These are phyloP conservation scores for Nixonia krombeini DNA, from an alignment of 1,140 invertebrate genomes.

Conservation along the genomic window DNA sequence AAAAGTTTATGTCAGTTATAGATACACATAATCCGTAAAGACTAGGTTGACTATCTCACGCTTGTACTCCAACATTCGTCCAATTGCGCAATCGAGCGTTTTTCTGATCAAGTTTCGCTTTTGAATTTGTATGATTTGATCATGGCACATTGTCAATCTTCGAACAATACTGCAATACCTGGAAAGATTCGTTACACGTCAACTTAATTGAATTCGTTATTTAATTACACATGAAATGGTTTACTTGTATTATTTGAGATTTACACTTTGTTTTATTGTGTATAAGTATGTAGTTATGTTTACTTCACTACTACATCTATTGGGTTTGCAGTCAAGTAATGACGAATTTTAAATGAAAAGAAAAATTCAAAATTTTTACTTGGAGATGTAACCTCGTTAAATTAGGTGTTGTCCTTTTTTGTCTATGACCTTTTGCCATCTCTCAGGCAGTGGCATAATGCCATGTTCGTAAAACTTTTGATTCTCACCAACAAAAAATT, in stretches of 20 bases:
- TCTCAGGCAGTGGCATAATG: too few relatives aligned
- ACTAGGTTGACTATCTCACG: conserved; percentile 51
- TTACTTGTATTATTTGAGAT: too few relatives aligned
- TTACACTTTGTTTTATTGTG: background rate
- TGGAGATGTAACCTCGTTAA: too few relatives aligned
- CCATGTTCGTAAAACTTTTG: too few relatives aligned
- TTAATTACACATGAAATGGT: background rate
- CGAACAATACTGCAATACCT: conserved; percentile 60
- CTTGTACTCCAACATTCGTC: conserved; percentile 64
- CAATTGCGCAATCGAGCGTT: conserved; percentile 71
- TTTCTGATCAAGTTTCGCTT: conserved; percentile 74
- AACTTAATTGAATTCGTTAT: conserved; percentile 2
- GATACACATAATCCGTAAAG: conserved; percentile 53
- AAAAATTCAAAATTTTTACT: too few relatives aligned
- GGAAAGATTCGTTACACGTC: background rate
- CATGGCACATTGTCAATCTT: conserved; percentile 70
- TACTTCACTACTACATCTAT: too few relatives aligned
- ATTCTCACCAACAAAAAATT: too few relatives aligned
- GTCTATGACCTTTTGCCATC: too few relatives aligned
- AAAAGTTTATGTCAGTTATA: background rate
- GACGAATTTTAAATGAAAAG: too few relatives aligned
- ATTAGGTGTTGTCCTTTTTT: too few relatives aligned
- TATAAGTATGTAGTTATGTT: too few relatives aligned
- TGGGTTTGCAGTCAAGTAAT: too few relatives aligned
- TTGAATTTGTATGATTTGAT: conserved; percentile 77